phyloP scores from a whole-genome alignment of 2,113 vertebrate genomes.

The Nothoprocta pentlandii region DNA sequence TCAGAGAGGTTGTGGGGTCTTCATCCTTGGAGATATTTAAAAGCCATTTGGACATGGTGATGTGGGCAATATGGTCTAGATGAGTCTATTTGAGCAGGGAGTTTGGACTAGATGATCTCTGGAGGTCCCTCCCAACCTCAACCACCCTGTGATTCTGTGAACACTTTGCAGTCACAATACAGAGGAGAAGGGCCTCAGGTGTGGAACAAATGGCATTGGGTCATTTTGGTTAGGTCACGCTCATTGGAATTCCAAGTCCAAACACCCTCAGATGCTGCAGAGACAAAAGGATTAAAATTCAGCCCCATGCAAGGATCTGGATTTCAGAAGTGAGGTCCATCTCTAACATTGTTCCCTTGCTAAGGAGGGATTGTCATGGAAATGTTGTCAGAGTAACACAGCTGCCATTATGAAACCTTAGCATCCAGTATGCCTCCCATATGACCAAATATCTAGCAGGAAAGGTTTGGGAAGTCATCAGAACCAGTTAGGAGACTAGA shows the following conservation, averaged over 20 bases:
- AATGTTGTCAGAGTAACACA: background rate
- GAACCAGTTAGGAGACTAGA: slow-evolving; percentile 50
- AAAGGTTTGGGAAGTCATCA: slow-evolving; percentile 51
- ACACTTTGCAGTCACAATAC: background rate
- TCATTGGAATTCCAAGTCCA: slow-evolving; percentile 62
- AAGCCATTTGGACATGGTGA: background rate
- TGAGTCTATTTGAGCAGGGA: background rate
- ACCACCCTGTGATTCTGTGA: background rate
- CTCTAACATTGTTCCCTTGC: background rate
- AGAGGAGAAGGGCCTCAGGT: background rate
- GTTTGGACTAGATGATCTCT: background rate
- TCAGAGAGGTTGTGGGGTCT: background rate
- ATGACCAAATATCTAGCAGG: background rate
- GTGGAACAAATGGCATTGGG: background rate
- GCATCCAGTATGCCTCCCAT: background rate
- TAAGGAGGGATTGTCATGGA: background rate
- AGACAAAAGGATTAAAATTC: slow-evolving; percentile 29
- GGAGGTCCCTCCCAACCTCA: background rate
- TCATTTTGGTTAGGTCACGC: slow-evolving; percentile 5
- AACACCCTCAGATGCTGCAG: background rate
- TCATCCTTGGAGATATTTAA: background rate
- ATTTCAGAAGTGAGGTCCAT: background rate
- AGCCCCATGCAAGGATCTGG: slow-evolving; percentile 36
- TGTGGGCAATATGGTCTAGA: background rate
- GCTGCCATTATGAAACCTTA: background rate